Conservation (phyloP, 2,113 vertebrate genomes). For the Pachyramphus minor region DNA sequence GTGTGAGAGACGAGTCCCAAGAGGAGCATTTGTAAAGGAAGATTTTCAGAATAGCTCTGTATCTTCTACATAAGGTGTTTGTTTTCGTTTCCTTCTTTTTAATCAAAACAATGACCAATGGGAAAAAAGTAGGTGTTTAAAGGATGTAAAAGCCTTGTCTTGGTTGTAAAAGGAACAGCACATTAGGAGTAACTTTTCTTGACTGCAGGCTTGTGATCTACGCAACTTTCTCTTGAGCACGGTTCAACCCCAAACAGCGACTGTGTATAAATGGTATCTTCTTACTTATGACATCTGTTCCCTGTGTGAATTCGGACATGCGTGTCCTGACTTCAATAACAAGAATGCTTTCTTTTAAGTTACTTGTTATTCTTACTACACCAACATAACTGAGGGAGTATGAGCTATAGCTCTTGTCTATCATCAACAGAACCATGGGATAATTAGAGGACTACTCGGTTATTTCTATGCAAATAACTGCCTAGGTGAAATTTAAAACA, state of each 20-base stretch:
- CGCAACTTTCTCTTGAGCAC: background rate
- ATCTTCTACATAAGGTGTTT: background rate
- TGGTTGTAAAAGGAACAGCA: background rate
- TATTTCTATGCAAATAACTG: constrained; percentile 32
- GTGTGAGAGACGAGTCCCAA: background rate
- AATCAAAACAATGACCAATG: background rate
- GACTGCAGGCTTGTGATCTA: background rate
- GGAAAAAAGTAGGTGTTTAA: background rate
- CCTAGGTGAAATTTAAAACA: constrained; percentile 20
- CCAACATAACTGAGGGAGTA: background rate
- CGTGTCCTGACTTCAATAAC: constrained; percentile 44
- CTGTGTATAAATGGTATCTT: constrained; percentile 8
- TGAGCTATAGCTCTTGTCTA: constrained; percentile 6
- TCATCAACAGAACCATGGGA: background rate
- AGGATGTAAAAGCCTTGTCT: background rate
- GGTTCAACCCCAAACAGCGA: background rate
- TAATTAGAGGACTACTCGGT: constrained; percentile 29
- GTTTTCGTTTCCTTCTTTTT: background rate
- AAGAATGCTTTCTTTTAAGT: constrained; percentile 29
- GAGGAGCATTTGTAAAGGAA: background rate
- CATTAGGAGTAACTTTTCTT: background rate
- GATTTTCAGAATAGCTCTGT: background rate
- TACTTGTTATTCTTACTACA: constrained; percentile 44
- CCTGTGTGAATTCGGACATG: constrained; percentile 45
- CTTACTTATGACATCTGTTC: constrained; percentile 54